Evolutionary conservation across 2,797 vertebrate species (phyloP).

Genomic region (Orientallactaga sibirica): DNA sequence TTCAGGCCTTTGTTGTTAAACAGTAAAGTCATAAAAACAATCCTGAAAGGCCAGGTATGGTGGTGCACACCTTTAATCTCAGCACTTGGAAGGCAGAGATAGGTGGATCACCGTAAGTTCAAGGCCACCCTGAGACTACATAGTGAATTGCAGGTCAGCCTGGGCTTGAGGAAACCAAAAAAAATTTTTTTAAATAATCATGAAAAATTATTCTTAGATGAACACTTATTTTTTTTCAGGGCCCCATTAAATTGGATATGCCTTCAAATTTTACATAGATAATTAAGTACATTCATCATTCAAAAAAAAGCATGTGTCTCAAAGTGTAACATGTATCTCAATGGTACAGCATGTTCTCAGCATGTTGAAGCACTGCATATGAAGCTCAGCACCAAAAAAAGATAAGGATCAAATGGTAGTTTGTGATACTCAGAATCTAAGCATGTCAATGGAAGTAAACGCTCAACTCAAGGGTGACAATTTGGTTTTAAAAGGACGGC

Average conservation of each 20-base stretch:
- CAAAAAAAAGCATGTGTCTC: background rate
- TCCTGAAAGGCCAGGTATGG: too few relatives aligned
- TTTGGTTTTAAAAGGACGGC: background rate
- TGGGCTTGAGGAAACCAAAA: too few relatives aligned
- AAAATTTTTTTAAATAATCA: background rate
- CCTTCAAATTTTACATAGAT: background rate
- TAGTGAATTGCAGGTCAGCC: too few relatives aligned
- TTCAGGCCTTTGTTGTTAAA: background rate
- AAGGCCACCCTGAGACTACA: too few relatives aligned
- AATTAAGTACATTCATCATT: background rate
- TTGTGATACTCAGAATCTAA: background rate
- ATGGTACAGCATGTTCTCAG: background rate
- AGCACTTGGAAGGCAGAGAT: too few relatives aligned
- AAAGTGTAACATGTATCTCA: too few relatives aligned
- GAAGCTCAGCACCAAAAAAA: background rate
- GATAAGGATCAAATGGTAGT: background rate
- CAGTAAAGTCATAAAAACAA: background rate
- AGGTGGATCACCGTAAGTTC: too few relatives aligned
- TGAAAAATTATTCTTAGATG: background rate
- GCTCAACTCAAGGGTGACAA: background rate
- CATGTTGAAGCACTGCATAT: background rate
- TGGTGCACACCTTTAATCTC: too few relatives aligned
- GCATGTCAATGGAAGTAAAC: background rate
- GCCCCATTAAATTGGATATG: background rate
- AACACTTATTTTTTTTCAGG: background rate